These are phyloP conservation scores for Actias luna DNA, from an alignment of 2,888 invertebrate species.

Conservation along the genomic window DNA sequence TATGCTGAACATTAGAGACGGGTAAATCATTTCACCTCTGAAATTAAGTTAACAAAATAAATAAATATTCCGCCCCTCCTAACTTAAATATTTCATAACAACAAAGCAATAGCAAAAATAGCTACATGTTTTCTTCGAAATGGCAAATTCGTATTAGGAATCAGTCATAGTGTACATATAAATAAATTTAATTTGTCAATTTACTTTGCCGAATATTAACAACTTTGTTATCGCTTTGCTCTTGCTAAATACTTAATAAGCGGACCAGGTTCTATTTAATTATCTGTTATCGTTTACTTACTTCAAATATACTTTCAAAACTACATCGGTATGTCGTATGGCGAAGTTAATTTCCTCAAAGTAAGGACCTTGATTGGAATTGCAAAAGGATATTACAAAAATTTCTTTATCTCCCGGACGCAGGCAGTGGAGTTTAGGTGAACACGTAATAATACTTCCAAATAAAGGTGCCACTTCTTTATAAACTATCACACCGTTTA, in stretches of 20 bases:
- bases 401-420: slow-evolving; percentile 74
- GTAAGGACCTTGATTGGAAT: slow-evolving; percentile 82
- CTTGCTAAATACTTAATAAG: too few species aligned
- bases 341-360: slow-evolving; percentile 82
- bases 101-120: too few species aligned
- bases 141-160: too few species aligned
- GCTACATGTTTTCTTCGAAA: too few species aligned
- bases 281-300: slow-evolving; percentile 44
- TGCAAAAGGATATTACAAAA: slow-evolving; percentile 80
- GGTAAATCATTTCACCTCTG: slow-evolving; percentile 84
- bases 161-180: too few species aligned
- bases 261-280: too few species aligned
- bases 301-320: slow-evolving; percentile 81
- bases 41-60: slow-evolving; percentile 18
- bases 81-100: too few species aligned
- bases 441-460: slow-evolving; percentile 79
- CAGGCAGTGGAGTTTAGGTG: slow-evolving; percentile 69
- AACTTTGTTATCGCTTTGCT: too few species aligned
- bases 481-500: slow-evolving; percentile 80
- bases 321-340: slow-evolving; percentile 81
- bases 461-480: slow-evolving; percentile 73
- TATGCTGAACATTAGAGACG: slow-evolving; percentile 78
- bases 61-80: too few species aligned
- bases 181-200: too few species aligned
- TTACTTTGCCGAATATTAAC: too few species aligned